phyloP scores from a whole-genome alignment of 2,888 invertebrate genomes.

The Limnephilus marmoratus region DNA sequence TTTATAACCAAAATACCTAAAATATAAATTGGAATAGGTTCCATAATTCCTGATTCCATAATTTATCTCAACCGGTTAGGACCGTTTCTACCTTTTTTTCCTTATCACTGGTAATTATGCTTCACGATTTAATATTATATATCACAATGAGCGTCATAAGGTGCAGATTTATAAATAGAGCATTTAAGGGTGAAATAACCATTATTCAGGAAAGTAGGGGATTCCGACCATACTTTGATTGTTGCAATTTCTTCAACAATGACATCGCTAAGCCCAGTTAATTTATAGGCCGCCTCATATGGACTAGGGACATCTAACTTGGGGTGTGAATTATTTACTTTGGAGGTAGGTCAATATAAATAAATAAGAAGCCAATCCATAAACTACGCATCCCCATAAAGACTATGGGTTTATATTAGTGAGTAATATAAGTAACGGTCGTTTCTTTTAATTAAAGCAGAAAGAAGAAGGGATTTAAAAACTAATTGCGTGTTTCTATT shows the following conservation, averaged over 20 bases:
- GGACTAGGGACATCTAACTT: constrained; percentile 23
- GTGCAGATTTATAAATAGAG: not conserved
- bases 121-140: not conserved
- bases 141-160: not conserved
- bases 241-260: constrained; percentile 58
- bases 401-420: not conserved
- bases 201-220: constrained; percentile 27
- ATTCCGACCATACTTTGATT: constrained; percentile 50
- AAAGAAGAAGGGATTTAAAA: not conserved
- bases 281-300: constrained; percentile 57
- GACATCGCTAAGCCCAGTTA: constrained; percentile 60
- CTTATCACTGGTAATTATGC: no score
- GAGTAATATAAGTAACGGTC: not conserved
- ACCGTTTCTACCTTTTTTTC: no score
- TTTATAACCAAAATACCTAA: not conserved
- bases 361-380: not conserved
- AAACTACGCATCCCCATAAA: not conserved
- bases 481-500: not conserved
- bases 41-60: no score
- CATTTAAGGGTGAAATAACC: constrained; percentile 27
- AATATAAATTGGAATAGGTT: no score
- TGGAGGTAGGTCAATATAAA: not conserved
- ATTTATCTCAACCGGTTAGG: no score
- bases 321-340: not conserved
- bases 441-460: not conserved